Evolutionary conservation across 1,140 invertebrate genomes (phyloP).

Genomic region (Teleogryllus occipitalis): DNA sequence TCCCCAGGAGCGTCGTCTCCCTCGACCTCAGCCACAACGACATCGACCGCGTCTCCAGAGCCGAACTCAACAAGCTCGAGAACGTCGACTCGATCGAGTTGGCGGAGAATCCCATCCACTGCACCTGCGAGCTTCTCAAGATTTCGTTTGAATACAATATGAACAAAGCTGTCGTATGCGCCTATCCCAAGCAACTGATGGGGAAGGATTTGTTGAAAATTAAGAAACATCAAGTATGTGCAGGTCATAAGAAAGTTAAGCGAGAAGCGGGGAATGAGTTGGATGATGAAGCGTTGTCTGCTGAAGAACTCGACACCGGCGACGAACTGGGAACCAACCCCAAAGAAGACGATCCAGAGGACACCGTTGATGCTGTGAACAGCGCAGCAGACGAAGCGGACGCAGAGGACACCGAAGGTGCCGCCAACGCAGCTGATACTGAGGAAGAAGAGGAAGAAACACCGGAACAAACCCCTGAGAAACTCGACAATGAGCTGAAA

Average conservation of each 20-base stretch:
- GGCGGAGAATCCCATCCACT: neutral
- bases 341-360: neutral
- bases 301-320: neutral
- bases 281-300: neutral
- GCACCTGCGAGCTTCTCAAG: neutral
- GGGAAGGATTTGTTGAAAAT: neutral
- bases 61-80: neutral
- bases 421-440: neutral
- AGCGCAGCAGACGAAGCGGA: neutral
- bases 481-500: neutral
- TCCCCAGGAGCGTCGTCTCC: neutral
- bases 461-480: neutral
- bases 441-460: neutral
- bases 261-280: neutral
- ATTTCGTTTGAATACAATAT: neutral
- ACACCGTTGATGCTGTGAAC: neutral
- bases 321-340: neutral
- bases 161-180: neutral
- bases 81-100: neutral
- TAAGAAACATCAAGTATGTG: neutral
- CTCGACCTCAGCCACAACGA: neutral
- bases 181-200: neutral
- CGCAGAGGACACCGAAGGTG: neutral
- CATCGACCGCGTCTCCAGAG: neutral
- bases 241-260: neutral